A percentile compares a stretch with the other conserved stretches of the same genome.
These are phyloP conservation scores for Falco rusticolus DNA, from an alignment of 2,797 vertebrate genomes.

Conservation along the genomic window DNA sequence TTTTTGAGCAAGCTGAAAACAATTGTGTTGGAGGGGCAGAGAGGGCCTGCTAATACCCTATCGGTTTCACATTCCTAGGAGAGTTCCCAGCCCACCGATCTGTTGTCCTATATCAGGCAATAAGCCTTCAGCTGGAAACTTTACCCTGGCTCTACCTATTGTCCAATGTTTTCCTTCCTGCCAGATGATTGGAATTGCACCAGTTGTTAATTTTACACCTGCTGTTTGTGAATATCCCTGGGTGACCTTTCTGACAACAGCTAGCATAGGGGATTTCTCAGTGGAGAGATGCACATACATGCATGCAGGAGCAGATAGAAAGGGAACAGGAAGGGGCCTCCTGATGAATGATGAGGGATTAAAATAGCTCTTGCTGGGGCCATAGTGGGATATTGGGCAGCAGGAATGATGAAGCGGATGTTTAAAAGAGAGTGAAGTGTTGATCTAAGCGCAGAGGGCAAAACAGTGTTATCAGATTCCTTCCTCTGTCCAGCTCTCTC, in stretches of 20 bases:
- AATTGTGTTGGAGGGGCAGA: conserved; percentile 66
- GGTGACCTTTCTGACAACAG: conserved; percentile 48
- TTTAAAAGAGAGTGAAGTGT: conserved; percentile 63
- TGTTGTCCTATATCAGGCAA: conserved; percentile 65
- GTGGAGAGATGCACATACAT: conserved; percentile 1
- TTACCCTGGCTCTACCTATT: conserved; percentile 62
- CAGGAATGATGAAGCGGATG: conserved; percentile 62
- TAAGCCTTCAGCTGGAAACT: conserved; percentile 63
- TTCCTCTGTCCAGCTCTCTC: conserved; percentile 53
- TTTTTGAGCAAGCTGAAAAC: conserved; percentile 70
- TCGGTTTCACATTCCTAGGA: conserved; percentile 69
- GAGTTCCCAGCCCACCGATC: conserved; percentile 63
- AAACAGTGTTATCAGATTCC: conserved; percentile 54
- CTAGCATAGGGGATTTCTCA: conserved; percentile 25
- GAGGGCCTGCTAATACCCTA: conserved; percentile 65
- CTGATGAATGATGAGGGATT: conserved; percentile 67
- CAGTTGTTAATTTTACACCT: conserved; percentile 60
- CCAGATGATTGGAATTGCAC: conserved; percentile 33
- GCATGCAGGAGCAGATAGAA: conserved; percentile 32
- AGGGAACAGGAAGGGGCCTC: conserved; percentile 56
- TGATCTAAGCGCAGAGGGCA: conserved; percentile 29
- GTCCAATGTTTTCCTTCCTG: conserved; percentile 60
- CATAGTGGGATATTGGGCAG: conserved; percentile 38
- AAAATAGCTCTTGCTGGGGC: conserved; percentile 69
- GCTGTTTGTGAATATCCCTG: conserved; percentile 62